Conservation (phyloP, 2,888 invertebrate genomes). For the Monopis laevigella region DNA sequence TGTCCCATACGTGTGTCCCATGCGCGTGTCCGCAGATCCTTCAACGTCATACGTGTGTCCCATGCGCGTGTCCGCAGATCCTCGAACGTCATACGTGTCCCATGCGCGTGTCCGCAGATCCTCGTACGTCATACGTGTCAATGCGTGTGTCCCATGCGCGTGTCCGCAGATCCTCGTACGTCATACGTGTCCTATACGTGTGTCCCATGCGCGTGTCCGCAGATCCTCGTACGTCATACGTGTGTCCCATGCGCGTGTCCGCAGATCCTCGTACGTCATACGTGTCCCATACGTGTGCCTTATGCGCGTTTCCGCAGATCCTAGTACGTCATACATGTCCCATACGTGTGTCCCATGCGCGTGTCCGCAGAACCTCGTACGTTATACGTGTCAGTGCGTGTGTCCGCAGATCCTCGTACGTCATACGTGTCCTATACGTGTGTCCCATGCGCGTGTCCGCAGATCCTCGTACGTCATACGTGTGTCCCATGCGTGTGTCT, state of each 20-base stretch:
- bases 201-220: slow-evolving; percentile 15
- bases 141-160: neutral
- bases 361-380: slow-evolving; percentile 44
- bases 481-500: too few species aligned
- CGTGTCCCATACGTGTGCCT: too few species aligned
- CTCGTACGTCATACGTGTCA: slow-evolving; percentile 36
- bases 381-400: too few species aligned
- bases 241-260: neutral
- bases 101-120: slow-evolving; percentile 31
- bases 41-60: slow-evolving; percentile 25
- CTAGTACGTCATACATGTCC: too few species aligned
- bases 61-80: slow-evolving; percentile 31
- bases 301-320: slow-evolving; percentile 31
- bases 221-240: slow-evolving; percentile 45
- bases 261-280: slow-evolving; percentile 52
- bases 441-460: too few species aligned
- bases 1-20: too few species aligned
- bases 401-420: too few species aligned
- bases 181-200: too few species aligned
- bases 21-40: slow-evolving; percentile 36
- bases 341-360: neutral
- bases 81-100: slow-evolving; percentile 29
- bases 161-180: slow-evolving; percentile 46
- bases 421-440: too few species aligned
- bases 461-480: too few species aligned